phyloP scores from a whole-genome alignment of 1,140 invertebrate species.

The Lucilia sericata region DNA sequence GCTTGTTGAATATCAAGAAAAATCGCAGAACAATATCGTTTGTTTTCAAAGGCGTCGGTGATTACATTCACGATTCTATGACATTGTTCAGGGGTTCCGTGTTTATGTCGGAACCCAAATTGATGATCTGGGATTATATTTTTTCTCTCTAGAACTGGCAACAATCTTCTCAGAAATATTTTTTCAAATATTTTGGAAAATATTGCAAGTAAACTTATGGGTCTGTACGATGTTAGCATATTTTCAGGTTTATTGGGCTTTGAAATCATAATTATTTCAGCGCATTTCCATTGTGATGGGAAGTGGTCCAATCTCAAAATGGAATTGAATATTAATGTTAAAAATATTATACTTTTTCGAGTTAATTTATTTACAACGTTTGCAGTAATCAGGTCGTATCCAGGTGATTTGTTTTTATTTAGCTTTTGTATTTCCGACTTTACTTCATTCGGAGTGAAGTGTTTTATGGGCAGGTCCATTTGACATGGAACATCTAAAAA shows the following conservation, averaged over 20 bases:
- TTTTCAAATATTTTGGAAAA: constrained; percentile 37
- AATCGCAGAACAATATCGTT: too few relatives aligned
- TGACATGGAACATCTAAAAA: constrained; percentile 16
- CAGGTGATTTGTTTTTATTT: too few relatives aligned
- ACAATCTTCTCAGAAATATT: not conserved
- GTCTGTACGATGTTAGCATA: constrained; percentile 7
- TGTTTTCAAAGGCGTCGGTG: not conserved
- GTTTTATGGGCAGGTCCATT: constrained; percentile 27
- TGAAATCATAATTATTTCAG: not conserved
- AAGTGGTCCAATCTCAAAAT: not conserved
- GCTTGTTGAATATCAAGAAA: constrained; percentile 26
- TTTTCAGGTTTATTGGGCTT: constrained; percentile 25
- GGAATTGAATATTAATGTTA: too few relatives aligned
- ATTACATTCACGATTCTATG: not conserved
- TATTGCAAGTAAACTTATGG: constrained; percentile 14
- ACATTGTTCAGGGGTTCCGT: constrained; percentile 37
- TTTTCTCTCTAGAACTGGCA: not conserved
- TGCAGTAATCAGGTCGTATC: too few relatives aligned
- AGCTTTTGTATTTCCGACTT: too few relatives aligned
- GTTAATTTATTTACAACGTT: too few relatives aligned
- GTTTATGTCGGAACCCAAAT: constrained; percentile 20
- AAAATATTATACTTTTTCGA: not conserved
- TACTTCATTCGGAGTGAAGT: not conserved
- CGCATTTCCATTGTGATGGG: not conserved
- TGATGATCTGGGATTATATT: constrained; percentile 32